Evolutionary conservation across 2,888 invertebrate species (phyloP).

Genomic region (Lutraria lutraria): DNA sequence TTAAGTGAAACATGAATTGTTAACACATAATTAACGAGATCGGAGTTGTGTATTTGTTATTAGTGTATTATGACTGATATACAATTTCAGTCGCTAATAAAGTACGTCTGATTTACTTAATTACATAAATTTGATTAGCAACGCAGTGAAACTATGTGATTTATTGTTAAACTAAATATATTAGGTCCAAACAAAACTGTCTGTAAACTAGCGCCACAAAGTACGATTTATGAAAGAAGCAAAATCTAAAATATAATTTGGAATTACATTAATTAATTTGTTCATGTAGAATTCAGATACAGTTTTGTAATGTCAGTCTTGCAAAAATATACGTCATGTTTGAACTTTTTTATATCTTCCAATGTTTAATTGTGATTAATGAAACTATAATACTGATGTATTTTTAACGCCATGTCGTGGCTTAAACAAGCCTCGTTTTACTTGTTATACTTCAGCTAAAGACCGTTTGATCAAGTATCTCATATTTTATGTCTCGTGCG

Average conservation of each 20-base stretch:
- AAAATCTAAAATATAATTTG: not conserved
- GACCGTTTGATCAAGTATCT: conserved; percentile 38
- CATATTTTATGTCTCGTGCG: conserved; percentile 39
- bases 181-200: not conserved
- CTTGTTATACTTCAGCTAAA: conserved; percentile 32
- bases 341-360: not conserved
- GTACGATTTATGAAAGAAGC: not conserved
- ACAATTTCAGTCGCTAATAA: too few relatives aligned
- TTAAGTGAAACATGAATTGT: too few relatives aligned
- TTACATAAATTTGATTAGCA: too few relatives aligned
- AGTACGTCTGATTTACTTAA: too few relatives aligned
- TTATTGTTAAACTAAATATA: too few relatives aligned
- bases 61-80: too few relatives aligned
- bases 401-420: not conserved
- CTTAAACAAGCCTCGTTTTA: not conserved
- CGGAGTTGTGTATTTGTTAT: too few relatives aligned
- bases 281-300: not conserved
- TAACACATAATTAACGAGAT: too few relatives aligned
- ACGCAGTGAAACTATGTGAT: too few relatives aligned
- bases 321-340: not conserved
- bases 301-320: not conserved
- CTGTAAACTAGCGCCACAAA: not conserved
- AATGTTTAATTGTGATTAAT: not conserved
- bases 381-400: not conserved
- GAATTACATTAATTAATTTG: too few relatives aligned